Conservation (phyloP, 2,113 vertebrate genomes). For the Psettodes erumei region DNA sequence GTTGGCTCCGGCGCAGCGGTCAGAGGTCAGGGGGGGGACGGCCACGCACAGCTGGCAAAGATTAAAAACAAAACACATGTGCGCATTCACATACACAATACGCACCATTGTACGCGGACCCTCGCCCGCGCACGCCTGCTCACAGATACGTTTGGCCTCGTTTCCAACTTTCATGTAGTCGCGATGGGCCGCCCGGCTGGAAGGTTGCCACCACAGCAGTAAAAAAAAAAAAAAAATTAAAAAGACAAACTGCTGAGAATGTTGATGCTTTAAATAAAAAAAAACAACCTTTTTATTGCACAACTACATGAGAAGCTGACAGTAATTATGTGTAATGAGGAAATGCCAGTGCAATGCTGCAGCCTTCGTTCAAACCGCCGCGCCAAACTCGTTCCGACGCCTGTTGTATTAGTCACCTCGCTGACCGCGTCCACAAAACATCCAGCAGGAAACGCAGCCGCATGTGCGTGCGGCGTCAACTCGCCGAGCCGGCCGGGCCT, state of each 20-base stretch:
- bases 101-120: constrained; percentile 63
- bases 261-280: not conserved
- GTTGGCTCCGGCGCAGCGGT: constrained; percentile 45
- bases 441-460: constrained; percentile 46
- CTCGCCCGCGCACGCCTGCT: constrained; percentile 31
- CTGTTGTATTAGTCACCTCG: constrained; percentile 6
- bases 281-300: not conserved
- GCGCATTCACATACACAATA: constrained; percentile 69
- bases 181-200: constrained; percentile 47
- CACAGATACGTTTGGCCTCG: constrained; percentile 52
- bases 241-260: not conserved
- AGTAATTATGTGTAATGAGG: not conserved
- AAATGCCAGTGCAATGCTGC: not conserved
- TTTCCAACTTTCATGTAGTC: constrained; percentile 47
- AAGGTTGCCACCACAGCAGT: constrained; percentile 29
- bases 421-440: constrained; percentile 31
- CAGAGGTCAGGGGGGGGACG: constrained; percentile 70
- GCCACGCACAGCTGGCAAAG: constrained; percentile 79
- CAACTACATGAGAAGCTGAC: not conserved
- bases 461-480: constrained; percentile 33
- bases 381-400: not conserved
- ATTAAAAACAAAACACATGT: constrained; percentile 76
- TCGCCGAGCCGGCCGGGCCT: constrained; percentile 48
- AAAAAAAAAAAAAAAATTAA: constrained; percentile 18
- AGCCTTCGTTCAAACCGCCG: not conserved